Evolutionary conservation across 2,797 vertebrate species (phyloP), one percentile per base, ranked within the genome.

Genomic region (Cryptoprocta ferox): DNA sequence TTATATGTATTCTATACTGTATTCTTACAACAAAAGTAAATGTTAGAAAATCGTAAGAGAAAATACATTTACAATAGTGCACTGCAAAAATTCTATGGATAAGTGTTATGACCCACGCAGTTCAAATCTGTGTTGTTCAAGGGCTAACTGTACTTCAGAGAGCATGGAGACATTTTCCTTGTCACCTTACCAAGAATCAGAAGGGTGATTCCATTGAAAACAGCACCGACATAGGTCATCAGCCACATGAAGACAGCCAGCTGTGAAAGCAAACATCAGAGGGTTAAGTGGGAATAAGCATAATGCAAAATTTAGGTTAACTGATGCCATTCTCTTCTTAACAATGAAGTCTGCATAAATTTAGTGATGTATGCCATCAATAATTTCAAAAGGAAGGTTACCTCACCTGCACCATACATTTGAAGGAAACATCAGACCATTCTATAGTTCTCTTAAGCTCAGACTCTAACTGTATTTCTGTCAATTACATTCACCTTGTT

Each of bases 151-250:
- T 75, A 89, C 61, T 73, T 90, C 42, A 78, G 42, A 53, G 90
- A 86, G 71, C 9, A 50, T 0, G 1, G 18, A 93, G 45, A 71
- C 8, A 50, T 11, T 48, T 75, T 90, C 73, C 63, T 21, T 79
- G 76, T n/a, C 50, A 18, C 15, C 98, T 99, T 99, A 99, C 99
- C 99, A 26, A 99, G 99, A 97, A 99, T 99, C 97, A 99, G 99
- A 82, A 99, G 99, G 97, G 99, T 99, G 98, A 99, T 99, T 81
- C 99, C 99, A 42, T 99, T 99, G 98, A 99, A 99, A 94, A 99
- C 99, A 0, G 99, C 99, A 78, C 99, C 99, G 0, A 99, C 99
- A 12, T 99, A 99, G 61, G 99, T 99, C 98, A 99, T 97, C 97
- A 99, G 98, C 99, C 99, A 99, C 99, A 99, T 99, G 98, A 99